These are phyloP conservation scores for Phalacrocorax aristotelis DNA, from an alignment of 2,113 vertebrate genomes.

Conservation along the genomic window DNA sequence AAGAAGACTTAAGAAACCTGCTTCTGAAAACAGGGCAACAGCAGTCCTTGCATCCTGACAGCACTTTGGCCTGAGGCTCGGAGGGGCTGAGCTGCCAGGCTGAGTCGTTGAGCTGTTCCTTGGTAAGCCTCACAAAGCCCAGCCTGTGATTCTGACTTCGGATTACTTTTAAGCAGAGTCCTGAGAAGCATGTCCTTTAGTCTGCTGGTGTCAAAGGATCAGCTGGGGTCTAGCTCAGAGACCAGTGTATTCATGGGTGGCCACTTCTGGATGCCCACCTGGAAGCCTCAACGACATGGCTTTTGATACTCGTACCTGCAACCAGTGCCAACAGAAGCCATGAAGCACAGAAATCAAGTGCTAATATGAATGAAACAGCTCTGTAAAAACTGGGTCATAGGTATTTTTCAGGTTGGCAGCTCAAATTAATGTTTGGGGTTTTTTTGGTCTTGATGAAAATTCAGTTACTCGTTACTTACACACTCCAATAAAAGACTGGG, in stretches of 20 bases:
- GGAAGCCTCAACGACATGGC: background rate
- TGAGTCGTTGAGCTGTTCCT: background rate
- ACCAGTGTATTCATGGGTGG: background rate
- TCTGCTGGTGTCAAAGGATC: background rate
- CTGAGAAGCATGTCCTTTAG: background rate
- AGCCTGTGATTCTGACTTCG: background rate
- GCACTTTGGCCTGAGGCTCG: background rate
- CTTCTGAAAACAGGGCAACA: background rate
- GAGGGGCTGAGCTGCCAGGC: background rate
- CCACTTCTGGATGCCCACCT: background rate
- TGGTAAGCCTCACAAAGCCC: accelerated
- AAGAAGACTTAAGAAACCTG: background rate
- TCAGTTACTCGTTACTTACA: background rate
- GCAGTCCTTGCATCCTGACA: background rate
- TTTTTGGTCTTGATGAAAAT: background rate
- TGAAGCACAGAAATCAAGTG: background rate
- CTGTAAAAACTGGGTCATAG: background rate
- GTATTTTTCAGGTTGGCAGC: background rate
- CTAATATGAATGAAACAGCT: background rate
- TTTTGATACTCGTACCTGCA: background rate
- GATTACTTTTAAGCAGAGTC: background rate
- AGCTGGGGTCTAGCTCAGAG: background rate
- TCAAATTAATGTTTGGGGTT: background rate
- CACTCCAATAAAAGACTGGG: background rate
- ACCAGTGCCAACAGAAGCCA: background rate